These are phyloP conservation scores for cattle (Bos taurus) DNA, from an alignment of 2,113 vertebrate genomes.

Conservation along the genomic window ARS-UCD2.0 NC_037333.1:80451501-80452000, in stretches of 20 bases:
- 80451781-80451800: neutral
- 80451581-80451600: neutral
- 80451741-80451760: neutral
- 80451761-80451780: neutral
- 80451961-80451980: neutral
- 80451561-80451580: neutral
- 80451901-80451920: neutral
- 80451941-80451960: neutral
- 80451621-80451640: neutral
- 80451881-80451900: neutral
- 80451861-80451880: neutral
- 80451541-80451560: rapidly evolving
- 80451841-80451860: neutral
- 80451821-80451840: neutral
- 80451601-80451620: neutral
- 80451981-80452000: neutral
- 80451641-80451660: neutral
- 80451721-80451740: neutral
- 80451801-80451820: neutral
- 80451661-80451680: neutral
- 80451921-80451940: neutral
- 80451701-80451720: neutral
- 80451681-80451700: neutral
- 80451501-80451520: neutral
- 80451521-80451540: neutral